phyloP scores from a whole-genome alignment of 1,140 invertebrate species.

The Vanessa atalanta region DNA sequence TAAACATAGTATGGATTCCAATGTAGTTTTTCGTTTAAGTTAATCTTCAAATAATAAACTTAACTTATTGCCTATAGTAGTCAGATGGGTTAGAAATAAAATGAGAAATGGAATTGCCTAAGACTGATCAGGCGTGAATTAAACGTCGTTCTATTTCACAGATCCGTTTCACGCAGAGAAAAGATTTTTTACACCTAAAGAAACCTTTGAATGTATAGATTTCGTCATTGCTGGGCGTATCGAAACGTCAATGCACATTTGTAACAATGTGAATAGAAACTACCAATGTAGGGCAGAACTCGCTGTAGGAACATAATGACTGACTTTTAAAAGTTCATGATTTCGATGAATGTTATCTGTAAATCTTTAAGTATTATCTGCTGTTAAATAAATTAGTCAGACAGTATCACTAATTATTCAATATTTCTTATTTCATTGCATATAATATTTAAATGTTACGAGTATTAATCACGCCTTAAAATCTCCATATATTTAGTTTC shows the following conservation, averaged over 20 bases:
- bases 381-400: neutral
- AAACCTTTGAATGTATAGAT: constrained; percentile 25
- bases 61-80: neutral
- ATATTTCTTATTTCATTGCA: too few relatives aligned
- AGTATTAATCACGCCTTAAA: too few relatives aligned
- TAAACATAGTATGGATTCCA: too few relatives aligned
- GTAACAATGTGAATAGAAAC: constrained; percentile 12
- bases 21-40: too few relatives aligned
- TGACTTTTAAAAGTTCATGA: constrained; percentile 9
- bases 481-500: too few relatives aligned
- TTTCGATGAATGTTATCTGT: neutral
- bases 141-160: constrained; percentile 17
- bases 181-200: constrained; percentile 26
- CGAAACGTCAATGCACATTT: constrained; percentile 15
- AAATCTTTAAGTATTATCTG: neutral
- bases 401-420: too few relatives aligned
- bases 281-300: neutral
- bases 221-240: constrained; percentile 17
- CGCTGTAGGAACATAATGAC: constrained; percentile 8
- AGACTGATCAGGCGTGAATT: constrained; percentile 19
- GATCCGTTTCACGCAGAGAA: constrained; percentile 23
- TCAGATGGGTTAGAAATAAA: neutral
- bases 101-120: constrained; percentile 8
- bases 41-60: neutral
- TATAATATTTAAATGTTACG: too few relatives aligned